A percentile compares a stretch with the other conserved stretches of the same genome.
These are phyloP conservation scores for Calephelis virginiensis DNA, from an alignment of 1,140 invertebrate genomes.

Conservation along the genomic window DNA sequence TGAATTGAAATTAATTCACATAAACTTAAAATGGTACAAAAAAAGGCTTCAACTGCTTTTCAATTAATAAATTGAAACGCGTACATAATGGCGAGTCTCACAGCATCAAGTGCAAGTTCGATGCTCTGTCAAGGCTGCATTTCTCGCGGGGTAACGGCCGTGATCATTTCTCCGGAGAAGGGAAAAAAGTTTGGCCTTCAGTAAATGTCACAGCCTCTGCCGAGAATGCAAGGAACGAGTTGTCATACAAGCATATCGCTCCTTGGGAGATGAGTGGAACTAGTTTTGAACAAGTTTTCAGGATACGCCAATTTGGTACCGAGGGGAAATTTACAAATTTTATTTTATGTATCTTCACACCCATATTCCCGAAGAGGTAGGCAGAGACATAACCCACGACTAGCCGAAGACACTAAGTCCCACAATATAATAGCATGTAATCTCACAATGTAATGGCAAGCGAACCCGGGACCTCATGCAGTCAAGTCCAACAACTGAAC, in stretches of 20 bases:
- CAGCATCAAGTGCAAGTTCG: slow-evolving; percentile 5
- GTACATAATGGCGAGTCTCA: background rate
- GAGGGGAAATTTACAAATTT: background rate
- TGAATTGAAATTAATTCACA: background rate
- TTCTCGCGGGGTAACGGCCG: slow-evolving; percentile 12
- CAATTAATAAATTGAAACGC: background rate
- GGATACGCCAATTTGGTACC: background rate
- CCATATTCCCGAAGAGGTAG: too few species aligned
- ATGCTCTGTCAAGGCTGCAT: slow-evolving; percentile 3
- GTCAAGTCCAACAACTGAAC: too few species aligned
- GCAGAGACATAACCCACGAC: too few species aligned
- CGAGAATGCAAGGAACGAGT: slow-evolving; percentile 10
- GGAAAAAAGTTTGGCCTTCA: slow-evolving; percentile 17
- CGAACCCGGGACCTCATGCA: too few species aligned
- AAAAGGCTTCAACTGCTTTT: background rate
- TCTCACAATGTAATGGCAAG: too few species aligned
- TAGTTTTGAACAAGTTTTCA: background rate
- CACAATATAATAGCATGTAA: too few species aligned
- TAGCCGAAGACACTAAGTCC: too few species aligned
- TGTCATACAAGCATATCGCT: slow-evolving; percentile 13
- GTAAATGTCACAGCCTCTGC: slow-evolving; percentile 14
- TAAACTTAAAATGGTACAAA: background rate
- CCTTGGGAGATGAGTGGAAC: background rate
- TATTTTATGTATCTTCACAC: background rate
- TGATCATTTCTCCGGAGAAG: slow-evolving; percentile 16